Base-by-base conservation (phyloP, 2,113 vertebrate genomes). In the Anthoscopus minutus region DNA sequence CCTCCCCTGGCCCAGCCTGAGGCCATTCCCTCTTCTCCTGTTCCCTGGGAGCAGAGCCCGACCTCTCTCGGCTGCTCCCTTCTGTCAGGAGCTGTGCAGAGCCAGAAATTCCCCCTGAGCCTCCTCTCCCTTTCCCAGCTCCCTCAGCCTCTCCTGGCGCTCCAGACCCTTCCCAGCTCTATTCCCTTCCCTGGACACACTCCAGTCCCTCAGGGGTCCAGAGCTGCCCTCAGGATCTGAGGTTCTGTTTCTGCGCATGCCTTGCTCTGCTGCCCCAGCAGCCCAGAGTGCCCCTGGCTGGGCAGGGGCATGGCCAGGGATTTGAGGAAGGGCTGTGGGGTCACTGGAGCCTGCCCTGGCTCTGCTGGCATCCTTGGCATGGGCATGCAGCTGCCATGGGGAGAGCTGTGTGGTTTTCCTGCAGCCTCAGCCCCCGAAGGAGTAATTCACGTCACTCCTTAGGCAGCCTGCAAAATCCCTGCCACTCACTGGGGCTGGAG, bases 111-210 rank as follows among this genome's bases (percentile, higher is more conserved):
- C 12, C 45, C 15, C 38, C n/a, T 15, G 45, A 53, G 6, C n/a
- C n/a, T 21, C 78, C 45, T 81, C 74, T 74, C 18, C 35, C 31
- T 70, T 73, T 7, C 3, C 25, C 57, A 42, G 14, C 11, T 58
- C 51, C 15, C 35, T 65, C 67, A 72, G 40, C 6, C 0, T 0
- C 16, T 56, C 20, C 57, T 62, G 40, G 4, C 0, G 22, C 47
- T 79, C 8, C 30, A 56, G 15, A 1, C 27, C 51, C 8, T 66
- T 51, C 37, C 27, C 37, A 58, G 21, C 8, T 60, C 60, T 1
- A 0, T 30, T 74, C 13, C n/a, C 16, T 40, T 30, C 30, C 0
- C 61, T 74, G 38, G 28, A 31, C 11, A 2, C 0, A 0, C 11
- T 60, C 23, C 86, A 60, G 20, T 24, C 5, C 20, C n/a, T 40